Base-by-base conservation (phyloP, 2,888 invertebrate species). In the Coleophora flavipennella region DNA sequence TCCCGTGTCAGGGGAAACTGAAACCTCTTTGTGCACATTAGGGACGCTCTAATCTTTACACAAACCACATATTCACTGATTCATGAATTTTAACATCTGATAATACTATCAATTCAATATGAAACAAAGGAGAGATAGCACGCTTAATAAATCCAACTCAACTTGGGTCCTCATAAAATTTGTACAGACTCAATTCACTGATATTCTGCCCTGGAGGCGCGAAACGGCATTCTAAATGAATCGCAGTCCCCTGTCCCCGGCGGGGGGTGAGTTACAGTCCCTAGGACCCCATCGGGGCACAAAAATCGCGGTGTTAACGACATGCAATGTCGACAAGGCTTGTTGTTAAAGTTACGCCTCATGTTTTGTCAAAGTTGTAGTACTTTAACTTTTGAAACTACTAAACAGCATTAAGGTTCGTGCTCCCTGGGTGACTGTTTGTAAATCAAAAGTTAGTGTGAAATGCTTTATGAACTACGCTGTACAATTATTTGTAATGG, bases 341-440 rank as follows among this genome's bases (percentile, higher is more conserved):
- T 34, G 11, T 26, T 34, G 12, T 12, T 34, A 25, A 26, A n/a
- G 13, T 33, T 26, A 11, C 7, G 34, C 26, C 7, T 20, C 20
- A 11, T 26, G 32, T 32, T 38, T 31, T 31, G 33, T 33, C 40
- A 29, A 36, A 40, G 35, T 36, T 32, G 31, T 20, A 31, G 35
- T 20, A 35, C 11, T 28, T 34, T 20, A 35, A 39, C 8, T 35
- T 36, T 36, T 25, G 20, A 25, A 14, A 36, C 31, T 25, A 9
- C 11, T 11, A 14, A 41, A 35, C 35, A 35, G 26, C 38, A 35
- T 41, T 38, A 35, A 13, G 41, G 35, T 35, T 41, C 37, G 26
- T 31, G 33, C 38, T 42, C 38, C 33, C 38, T 34, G n/a, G 38
- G 38, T 39, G 38, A 36, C 36, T 38, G 38, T 38, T 33, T 33